Percentiles rank a stretch among this genome's conserved stretches.
phyloP scores from a whole-genome alignment of 2,797 vertebrate genomes.

The Chelmon rostratus region DNA sequence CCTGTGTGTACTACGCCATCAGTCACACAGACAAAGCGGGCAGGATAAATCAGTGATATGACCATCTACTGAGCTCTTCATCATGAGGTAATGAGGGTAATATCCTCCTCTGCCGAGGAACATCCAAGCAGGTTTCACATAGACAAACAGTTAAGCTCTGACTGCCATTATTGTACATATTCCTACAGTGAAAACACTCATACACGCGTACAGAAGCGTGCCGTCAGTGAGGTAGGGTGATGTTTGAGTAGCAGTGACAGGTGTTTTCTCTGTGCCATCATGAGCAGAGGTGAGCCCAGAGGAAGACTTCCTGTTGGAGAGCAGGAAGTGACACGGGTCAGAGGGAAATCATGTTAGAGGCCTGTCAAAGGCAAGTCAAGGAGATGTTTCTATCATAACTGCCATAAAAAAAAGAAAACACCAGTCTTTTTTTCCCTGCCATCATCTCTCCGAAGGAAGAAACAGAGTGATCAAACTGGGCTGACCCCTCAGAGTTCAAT shows the following conservation, averaged over 20 bases:
- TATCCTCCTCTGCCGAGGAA: constrained; percentile 73
- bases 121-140: constrained; percentile 57
- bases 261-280: constrained; percentile 26
- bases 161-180: constrained; percentile 15
- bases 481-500: constrained; percentile 97
- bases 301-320: constrained; percentile 47
- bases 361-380: constrained; percentile 20
- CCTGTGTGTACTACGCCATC: constrained; percentile 66
- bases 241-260: constrained; percentile 44
- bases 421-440: neutral
- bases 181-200: constrained; percentile 3
- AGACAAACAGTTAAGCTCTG: constrained; percentile 56
- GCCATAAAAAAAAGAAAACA: constrained; percentile 43
- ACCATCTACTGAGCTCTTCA: constrained; percentile 81
- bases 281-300: constrained; percentile 29
- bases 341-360: constrained; percentile 13
- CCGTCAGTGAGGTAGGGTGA: neutral
- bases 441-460: constrained; percentile 74
- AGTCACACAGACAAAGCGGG: constrained; percentile 73
- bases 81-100: constrained; percentile 77
- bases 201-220: neutral
- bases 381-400: constrained; percentile 56
- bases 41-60: constrained; percentile 80
- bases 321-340: constrained; percentile 61
- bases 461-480: constrained; percentile 95